These are phyloP conservation scores for Zosterops borbonicus DNA, from an alignment of 2,113 vertebrate species.

Conservation along the genomic window DNA sequence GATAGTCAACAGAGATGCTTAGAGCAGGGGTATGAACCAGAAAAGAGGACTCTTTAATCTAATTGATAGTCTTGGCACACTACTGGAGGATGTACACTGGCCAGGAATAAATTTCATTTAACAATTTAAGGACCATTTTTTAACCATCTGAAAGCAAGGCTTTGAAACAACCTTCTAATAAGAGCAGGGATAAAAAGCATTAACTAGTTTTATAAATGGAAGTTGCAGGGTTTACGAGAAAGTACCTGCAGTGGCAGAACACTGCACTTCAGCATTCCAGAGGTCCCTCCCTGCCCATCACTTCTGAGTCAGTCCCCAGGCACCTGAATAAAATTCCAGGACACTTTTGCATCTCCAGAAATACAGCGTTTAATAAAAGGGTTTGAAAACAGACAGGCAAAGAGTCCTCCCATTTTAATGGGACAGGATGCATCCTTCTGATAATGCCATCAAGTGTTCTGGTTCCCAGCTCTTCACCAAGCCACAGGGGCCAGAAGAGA, in stretches of 20 bases:
- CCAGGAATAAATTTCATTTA: not conserved
- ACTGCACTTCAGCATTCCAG: not conserved
- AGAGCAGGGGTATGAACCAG: not conserved
- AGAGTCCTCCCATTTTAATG: not conserved
- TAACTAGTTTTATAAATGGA: not conserved
- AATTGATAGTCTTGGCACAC: not conserved
- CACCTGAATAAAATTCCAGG: not conserved
- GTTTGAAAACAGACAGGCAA: not conserved
- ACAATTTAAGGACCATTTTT: not conserved
- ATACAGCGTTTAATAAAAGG: not conserved
- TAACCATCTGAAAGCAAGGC: not conserved
- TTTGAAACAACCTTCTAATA: not conserved
- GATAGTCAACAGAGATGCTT: not conserved
- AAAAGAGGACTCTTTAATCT: not conserved
- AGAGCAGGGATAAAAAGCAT: not conserved
- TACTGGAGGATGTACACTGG: not conserved
- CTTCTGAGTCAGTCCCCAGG: not conserved
- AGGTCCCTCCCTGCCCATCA: not conserved
- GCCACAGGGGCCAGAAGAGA: not conserved
- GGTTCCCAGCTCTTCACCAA: not conserved
- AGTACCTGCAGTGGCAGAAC: not conserved
- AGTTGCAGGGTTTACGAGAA: not conserved
- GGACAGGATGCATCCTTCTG: fast-evolving
- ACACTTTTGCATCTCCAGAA: not conserved
- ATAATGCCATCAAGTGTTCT: not conserved